Evolutionary conservation across 1,140 invertebrate genomes (phyloP).

Genomic region (Drosophila kikkawai): DNA sequence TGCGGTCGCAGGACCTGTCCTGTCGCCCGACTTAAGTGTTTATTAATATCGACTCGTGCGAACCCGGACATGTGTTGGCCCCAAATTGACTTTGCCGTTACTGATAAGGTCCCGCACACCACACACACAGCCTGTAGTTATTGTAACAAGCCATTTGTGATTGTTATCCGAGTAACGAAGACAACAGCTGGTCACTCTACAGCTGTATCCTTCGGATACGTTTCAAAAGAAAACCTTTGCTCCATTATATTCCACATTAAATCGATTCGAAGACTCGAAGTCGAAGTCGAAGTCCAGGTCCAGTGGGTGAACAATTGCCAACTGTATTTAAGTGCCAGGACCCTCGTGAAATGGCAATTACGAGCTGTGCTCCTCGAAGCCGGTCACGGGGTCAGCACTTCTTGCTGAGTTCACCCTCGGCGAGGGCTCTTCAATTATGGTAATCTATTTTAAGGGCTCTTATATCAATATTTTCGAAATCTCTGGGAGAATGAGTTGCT

Average conservation of each 20-base stretch:
- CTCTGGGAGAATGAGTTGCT: background rate
- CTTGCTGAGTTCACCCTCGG: background rate
- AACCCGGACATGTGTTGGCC: slow-evolving; percentile 65
- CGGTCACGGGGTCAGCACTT: slow-evolving; percentile 37
- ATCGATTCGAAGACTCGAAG: slow-evolving; percentile 4
- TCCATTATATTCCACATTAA: slow-evolving; percentile 14
- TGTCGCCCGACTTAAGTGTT: slow-evolving; percentile 53
- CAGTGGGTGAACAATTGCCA: slow-evolving; percentile 4
- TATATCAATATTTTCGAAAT: slow-evolving; percentile 38
- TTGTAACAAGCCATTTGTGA: slow-evolving; percentile 48
- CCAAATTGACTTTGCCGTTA: slow-evolving; percentile 65
- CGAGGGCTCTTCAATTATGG: slow-evolving; percentile 35
- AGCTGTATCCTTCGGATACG: too few relatives aligned
- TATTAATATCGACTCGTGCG: slow-evolving; percentile 70
- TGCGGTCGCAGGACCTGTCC: slow-evolving; percentile 16
- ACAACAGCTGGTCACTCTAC: slow-evolving; percentile 46
- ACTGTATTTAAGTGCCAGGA: slow-evolving; percentile 25
- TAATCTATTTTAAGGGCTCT: slow-evolving; percentile 40
- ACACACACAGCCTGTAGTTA: slow-evolving; percentile 26
- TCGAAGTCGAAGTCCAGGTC: background rate
- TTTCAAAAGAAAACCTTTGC: slow-evolving; percentile 1
- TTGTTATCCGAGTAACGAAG: slow-evolving; percentile 42
- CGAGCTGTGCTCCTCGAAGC: slow-evolving; percentile 1
- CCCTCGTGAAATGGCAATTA: slow-evolving; percentile 36
- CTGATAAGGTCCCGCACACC: slow-evolving; percentile 39